Evolutionary conservation across 2,113 vertebrate species (phyloP).

Genomic region (Dasyurus viverrinus): DNA sequence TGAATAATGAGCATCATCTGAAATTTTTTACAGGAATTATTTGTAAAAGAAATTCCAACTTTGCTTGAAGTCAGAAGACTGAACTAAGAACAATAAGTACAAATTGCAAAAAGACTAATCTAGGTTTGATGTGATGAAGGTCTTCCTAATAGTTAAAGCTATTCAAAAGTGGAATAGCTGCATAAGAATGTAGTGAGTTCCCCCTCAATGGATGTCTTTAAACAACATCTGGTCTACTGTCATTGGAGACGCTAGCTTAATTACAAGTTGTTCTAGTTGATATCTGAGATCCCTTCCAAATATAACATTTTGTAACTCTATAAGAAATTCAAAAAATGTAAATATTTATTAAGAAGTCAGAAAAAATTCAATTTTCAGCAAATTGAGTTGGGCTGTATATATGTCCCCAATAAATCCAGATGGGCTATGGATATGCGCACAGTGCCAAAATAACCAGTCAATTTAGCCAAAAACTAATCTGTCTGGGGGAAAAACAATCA

Average conservation of each 20-base stretch:
- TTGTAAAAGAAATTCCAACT: not conserved
- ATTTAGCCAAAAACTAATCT: not conserved
- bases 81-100: not conserved
- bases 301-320: not conserved
- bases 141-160: not conserved
- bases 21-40: not conserved
- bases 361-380: not conserved
- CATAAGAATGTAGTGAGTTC: not conserved
- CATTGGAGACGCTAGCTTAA: not conserved
- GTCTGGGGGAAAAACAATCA: constrained; percentile 55
- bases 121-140: not conserved
- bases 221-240: not conserved
- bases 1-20: not conserved
- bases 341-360: not conserved
- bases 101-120: not conserved
- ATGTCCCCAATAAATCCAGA: not conserved
- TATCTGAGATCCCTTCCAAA: not conserved
- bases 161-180: not conserved
- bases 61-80: not conserved
- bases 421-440: not conserved
- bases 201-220: not conserved
- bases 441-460: not conserved
- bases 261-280: not conserved
- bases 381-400: not conserved
- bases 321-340: not conserved